Evolutionary conservation across 1,140 invertebrate genomes (phyloP), one percentile per base, ranked within the genome.

Genomic region (Platorchestia sp.): DNA sequence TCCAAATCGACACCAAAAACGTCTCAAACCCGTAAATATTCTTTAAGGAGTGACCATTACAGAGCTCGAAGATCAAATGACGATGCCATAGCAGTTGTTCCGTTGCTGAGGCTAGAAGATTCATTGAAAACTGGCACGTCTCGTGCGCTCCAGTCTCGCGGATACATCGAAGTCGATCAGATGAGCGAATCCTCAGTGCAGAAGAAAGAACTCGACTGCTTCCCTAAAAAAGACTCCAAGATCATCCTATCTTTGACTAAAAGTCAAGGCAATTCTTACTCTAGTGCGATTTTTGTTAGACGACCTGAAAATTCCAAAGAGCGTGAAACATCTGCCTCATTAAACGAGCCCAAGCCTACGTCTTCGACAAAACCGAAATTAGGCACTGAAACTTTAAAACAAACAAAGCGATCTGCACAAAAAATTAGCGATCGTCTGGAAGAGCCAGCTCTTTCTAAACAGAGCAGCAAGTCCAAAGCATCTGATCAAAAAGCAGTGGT

Each of bases 81-180:
- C 40, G 91, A 93, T 45, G 45, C 40, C 7, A 36, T 93, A 16
- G 91, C 91, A n/a, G 16, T 93, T 40, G 91, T 93, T 42, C 91
- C 91, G 19, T 40, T 93, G 40, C 45, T 93, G 45, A 42, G 91
- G 40, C 91, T 93, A 41, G 91, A 93, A 47, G 91, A 93, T 47
- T 93, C 91, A 27, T 93, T 93, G n/a, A 44, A 93, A 45, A 45
- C 91, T 45, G 91, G 45, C 40, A 93, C 91, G 10, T 93, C 91
- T 45, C 91, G 45, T 6, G 91, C 91, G 0, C 45, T 93, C 22
- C 91, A 93, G 6, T 93, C 91, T 5, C 91, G 91, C 45, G 91
- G 91, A 7, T 93, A 93, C 45, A 93, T 93, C 45, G 91, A 93
- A 47, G 91, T 93, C 7, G 91, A 93, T 40, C 41, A 45, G 36